phyloP scores from a whole-genome alignment of 2,113 vertebrate species.

The Nematolebias whitei region DNA sequence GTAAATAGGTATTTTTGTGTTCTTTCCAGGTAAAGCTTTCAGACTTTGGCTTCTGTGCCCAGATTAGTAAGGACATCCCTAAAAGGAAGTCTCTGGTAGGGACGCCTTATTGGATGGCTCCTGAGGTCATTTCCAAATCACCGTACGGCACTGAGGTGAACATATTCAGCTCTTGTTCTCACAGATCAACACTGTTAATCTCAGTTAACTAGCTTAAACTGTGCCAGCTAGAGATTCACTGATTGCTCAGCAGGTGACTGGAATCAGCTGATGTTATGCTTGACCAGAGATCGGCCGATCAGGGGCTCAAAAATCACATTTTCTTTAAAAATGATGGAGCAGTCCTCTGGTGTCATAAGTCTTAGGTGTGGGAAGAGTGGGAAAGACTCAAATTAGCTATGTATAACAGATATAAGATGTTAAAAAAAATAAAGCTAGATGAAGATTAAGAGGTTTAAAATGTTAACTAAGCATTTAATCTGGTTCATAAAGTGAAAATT shows the following conservation, averaged over 20 bases:
- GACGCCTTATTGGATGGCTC: conserved; percentile 99
- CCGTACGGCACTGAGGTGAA: conserved; percentile 94
- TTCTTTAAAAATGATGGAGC: too few species aligned
- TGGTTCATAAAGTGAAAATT: too few species aligned
- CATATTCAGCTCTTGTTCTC: background rate
- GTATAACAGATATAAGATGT: too few species aligned
- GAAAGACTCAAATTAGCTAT: too few species aligned
- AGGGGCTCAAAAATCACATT: too few species aligned
- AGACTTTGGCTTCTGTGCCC: conserved; percentile 98
- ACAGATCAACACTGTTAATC: conserved; percentile 2
- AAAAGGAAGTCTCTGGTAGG: conserved; percentile 96
- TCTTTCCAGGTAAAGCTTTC: conserved; percentile 92
- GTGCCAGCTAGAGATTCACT: background rate
- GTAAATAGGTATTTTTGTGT: background rate
- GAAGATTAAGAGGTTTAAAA: too few species aligned
- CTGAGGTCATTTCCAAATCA: conserved; percentile 95
- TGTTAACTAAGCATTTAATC: too few species aligned
- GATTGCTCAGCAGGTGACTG: background rate
- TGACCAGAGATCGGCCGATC: too few species aligned
- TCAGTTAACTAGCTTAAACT: background rate
- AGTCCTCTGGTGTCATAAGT: too few species aligned
- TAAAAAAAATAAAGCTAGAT: too few species aligned
- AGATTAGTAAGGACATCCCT: conserved; percentile 98
- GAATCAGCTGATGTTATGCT: background rate
- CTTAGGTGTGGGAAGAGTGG: too few species aligned